These are phyloP conservation scores for Crax fasciolata DNA, from an alignment of 2,797 vertebrate species.

Conservation along the genomic window DNA sequence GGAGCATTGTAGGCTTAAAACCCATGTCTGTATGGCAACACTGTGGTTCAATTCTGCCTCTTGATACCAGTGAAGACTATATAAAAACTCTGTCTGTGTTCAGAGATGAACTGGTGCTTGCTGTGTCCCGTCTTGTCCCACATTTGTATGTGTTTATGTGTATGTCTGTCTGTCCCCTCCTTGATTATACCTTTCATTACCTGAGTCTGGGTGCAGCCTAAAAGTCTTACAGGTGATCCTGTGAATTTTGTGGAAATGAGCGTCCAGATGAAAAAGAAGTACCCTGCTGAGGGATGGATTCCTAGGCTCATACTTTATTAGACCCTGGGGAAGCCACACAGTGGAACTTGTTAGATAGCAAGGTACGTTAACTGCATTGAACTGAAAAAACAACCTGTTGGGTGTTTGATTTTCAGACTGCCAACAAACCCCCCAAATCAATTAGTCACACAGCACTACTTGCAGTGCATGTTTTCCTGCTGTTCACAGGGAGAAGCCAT, in stretches of 20 bases:
- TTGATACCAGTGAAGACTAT: background rate
- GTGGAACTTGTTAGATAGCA: background rate
- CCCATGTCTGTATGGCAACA: background rate
- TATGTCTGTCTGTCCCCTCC: background rate
- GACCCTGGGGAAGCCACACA: background rate
- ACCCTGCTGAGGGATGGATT: background rate
- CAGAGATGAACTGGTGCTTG: background rate
- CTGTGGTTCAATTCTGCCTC: background rate
- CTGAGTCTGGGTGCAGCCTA: background rate
- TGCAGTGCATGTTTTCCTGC: conserved; percentile 18
- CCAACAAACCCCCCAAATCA: conserved; percentile 32
- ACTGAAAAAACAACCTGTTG: background rate
- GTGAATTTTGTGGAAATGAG: background rate
- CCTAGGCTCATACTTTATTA: background rate
- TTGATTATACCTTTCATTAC: background rate
- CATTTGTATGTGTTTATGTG: background rate
- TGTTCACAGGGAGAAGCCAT: conserved; percentile 6
- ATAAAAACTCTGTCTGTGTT: background rate
- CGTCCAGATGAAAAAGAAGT: conserved; percentile 5
- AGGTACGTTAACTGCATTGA: background rate
- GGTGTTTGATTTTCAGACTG: conserved; percentile 36
- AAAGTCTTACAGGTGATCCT: accelerated
- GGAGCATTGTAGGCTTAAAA: background rate
- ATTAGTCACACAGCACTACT: conserved; percentile 1
- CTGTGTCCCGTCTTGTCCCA: background rate